Evolutionary conservation across 2,888 invertebrate species (phyloP).

Genomic region (Dasypogon diadema): DNA sequence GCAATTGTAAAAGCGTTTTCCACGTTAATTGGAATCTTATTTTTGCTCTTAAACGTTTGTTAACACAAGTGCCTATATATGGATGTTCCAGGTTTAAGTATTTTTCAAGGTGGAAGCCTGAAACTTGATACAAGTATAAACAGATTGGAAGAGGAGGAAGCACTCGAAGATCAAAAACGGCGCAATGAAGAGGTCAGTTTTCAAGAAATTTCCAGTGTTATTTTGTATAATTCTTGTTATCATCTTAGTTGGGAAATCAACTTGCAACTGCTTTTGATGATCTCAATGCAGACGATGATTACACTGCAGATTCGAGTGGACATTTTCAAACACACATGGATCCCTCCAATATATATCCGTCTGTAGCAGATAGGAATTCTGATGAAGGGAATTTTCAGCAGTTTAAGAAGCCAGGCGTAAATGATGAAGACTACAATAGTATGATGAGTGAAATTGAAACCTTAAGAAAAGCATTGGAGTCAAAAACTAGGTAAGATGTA

Average conservation of each 20-base stretch:
- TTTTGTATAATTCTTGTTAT: too few species aligned
- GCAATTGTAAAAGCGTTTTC: too few species aligned
- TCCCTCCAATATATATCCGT: not conserved
- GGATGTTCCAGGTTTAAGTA: slow-evolving; percentile 77
- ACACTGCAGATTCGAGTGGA: slow-evolving; percentile 73
- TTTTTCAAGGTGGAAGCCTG: slow-evolving; percentile 78
- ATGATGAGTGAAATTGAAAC: slow-evolving; percentile 59
- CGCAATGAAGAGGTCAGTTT: slow-evolving; percentile 78
- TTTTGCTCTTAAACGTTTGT: too few species aligned
- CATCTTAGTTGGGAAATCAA: slow-evolving; percentile 73
- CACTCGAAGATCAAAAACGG: slow-evolving; percentile 76
- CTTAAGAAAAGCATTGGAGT: slow-evolving; percentile 67
- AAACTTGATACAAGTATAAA: slow-evolving; percentile 76
- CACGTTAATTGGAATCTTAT: too few species aligned
- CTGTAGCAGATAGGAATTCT: not conserved
- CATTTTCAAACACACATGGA: slow-evolving; percentile 61
- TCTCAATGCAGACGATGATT: slow-evolving; percentile 76
- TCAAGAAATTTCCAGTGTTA: too few species aligned
- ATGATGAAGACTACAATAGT: not conserved
- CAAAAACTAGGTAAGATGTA: slow-evolving; percentile 68
- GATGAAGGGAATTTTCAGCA: not conserved
- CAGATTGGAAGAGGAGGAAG: slow-evolving; percentile 78
- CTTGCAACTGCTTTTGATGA: slow-evolving; percentile 78
- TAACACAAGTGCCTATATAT: too few species aligned
- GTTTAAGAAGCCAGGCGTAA: not conserved